Percentiles rank a stretch among this genome's conserved stretches.
These are phyloP conservation scores for Cataglyphis cursor DNA, from an alignment of 2,888 invertebrate genomes.

Conservation along the genomic window DNA sequence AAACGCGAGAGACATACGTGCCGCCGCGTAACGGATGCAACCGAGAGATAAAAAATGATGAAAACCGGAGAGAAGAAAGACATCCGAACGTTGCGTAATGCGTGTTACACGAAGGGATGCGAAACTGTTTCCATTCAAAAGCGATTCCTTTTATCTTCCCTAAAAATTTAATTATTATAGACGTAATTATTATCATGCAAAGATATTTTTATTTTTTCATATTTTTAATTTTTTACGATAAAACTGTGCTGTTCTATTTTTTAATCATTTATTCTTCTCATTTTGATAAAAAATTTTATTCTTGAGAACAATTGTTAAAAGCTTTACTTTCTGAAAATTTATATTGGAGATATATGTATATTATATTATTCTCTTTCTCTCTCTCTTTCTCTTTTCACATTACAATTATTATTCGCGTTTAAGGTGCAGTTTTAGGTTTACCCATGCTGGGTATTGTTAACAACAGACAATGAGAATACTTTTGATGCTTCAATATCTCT, in stretches of 20 bases:
- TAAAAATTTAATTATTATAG: background rate
- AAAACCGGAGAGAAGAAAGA: constrained; percentile 12
- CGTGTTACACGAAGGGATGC: constrained; percentile 12
- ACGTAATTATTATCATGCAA: constrained; percentile 8
- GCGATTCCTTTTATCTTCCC: background rate
- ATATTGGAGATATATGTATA: background rate
- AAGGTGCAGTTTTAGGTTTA: background rate
- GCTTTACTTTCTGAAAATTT: background rate
- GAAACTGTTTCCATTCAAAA: background rate
- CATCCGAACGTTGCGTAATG: constrained; percentile 15
- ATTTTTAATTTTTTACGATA: background rate
- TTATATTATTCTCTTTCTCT: background rate
- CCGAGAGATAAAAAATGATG: constrained; percentile 46
- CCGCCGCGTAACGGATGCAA: constrained; percentile 36
- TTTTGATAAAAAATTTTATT: background rate
- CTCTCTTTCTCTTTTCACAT: background rate
- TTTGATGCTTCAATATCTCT: constrained; percentile 15
- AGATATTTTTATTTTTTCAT: background rate
- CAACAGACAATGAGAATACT: constrained; percentile 17
- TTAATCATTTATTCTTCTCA: background rate
- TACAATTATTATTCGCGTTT: background rate
- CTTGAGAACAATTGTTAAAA: background rate
- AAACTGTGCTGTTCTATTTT: background rate
- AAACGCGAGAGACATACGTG: constrained; percentile 54
- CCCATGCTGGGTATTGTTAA: background rate